Percentiles rank a stretch among this genome's conserved stretches.
phyloP scores from a whole-genome alignment of 2,113 vertebrate genomes.

The Prolemur simus region DNA sequence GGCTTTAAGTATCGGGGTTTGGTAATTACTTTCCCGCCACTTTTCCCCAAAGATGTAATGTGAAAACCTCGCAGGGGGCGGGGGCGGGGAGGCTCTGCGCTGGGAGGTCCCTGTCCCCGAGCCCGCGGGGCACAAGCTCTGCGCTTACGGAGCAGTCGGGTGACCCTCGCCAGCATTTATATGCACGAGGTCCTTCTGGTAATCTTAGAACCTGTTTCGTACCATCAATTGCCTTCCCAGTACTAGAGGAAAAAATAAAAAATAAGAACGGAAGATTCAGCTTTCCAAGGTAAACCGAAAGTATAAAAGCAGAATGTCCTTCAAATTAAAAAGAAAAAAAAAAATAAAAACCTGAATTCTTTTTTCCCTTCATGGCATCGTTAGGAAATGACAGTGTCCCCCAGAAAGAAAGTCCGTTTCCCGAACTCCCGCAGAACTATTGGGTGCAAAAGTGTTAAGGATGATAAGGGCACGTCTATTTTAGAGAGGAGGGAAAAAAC shows the following conservation, averaged over 20 bases:
- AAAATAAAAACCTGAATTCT: neutral
- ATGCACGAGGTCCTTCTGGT: conserved; percentile 76
- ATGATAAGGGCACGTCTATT: neutral
- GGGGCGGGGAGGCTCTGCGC: conserved; percentile 37
- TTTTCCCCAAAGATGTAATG: conserved; percentile 68
- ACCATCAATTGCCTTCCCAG: conserved; percentile 75
- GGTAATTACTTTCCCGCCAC: conserved; percentile 75
- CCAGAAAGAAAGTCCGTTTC: neutral
- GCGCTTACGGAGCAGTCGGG: conserved; percentile 76
- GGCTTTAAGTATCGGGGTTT: conserved; percentile 76
- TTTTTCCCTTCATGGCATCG: neutral
- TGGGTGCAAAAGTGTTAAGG: neutral
- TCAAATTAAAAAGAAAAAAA: neutral
- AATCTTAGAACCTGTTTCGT: conserved; percentile 78
- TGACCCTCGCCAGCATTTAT: conserved; percentile 69
- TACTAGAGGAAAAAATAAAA: conserved; percentile 54
- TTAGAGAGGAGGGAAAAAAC: neutral
- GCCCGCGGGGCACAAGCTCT: conserved; percentile 54
- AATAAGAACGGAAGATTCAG: conserved; percentile 51
- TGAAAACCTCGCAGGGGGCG: conserved; percentile 77
- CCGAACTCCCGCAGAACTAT: neutral
- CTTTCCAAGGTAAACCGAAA: conserved; percentile 65
- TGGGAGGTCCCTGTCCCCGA: conserved; percentile 68
- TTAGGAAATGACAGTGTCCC: neutral
- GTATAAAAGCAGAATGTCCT: conserved; percentile 55